phyloP scores from a whole-genome alignment of 2,113 vertebrate genomes.

The Phalacrocorax carbo region DNA sequence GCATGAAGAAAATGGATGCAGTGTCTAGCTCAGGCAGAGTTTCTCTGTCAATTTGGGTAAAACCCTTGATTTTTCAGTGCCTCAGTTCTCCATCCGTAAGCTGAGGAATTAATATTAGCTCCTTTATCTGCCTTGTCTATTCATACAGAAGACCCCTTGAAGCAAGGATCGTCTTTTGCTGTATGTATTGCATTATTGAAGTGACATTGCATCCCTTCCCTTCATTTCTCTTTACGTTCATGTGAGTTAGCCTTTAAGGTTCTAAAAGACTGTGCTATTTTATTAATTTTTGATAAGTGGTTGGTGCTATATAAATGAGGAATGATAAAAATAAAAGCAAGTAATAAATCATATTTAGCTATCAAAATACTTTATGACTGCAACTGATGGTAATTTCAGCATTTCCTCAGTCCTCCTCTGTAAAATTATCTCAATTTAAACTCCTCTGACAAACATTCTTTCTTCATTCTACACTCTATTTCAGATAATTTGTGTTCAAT shows the following conservation, averaged over 20 bases:
- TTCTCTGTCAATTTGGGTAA: conserved; percentile 49
- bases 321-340: conserved; percentile 32
- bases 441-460: conserved; percentile 7
- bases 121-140: conserved; percentile 47
- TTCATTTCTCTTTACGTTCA: conserved; percentile 53
- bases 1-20: conserved; percentile 22
- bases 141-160: conserved; percentile 48
- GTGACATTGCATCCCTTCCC: conserved; percentile 47
- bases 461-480: not conserved
- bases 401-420: not conserved
- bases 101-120: conserved; percentile 57
- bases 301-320: conserved; percentile 8
- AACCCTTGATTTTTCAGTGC: conserved; percentile 43
- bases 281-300: conserved; percentile 40
- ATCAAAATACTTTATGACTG: not conserved
- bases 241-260: conserved; percentile 35
- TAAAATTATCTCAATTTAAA: conserved; percentile 24
- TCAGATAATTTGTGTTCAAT: not conserved
- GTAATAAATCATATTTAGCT: conserved; percentile 36
- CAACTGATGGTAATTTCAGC: not conserved
- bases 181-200: conserved; percentile 52
- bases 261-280: not conserved
- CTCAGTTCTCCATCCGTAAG: conserved; percentile 45
- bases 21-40: not conserved
- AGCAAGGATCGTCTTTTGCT: conserved; percentile 57